Evolutionary conservation across 1,140 invertebrate genomes (phyloP).

Genomic region (Drosophila malerkotliana): DNA sequence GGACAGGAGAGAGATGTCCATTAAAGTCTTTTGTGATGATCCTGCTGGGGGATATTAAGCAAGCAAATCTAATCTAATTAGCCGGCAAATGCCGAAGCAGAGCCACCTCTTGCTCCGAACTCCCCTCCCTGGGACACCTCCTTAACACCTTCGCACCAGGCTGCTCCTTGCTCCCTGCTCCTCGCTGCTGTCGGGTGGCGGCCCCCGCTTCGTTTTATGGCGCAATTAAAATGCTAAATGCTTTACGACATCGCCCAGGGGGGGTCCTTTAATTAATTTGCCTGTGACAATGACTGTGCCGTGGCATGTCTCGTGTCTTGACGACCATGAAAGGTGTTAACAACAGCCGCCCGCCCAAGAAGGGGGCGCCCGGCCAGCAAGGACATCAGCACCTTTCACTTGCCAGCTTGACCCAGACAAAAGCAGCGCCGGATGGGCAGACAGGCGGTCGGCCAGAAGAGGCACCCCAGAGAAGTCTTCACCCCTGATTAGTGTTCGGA

Average conservation of each 20-base stretch:
- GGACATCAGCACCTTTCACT: slow-evolving; percentile 47
- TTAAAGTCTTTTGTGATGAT: slow-evolving; percentile 51
- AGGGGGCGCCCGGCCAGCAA: slow-evolving; percentile 15
- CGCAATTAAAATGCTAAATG: slow-evolving; percentile 80
- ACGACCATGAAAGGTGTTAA: slow-evolving; percentile 76
- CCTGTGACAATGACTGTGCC: slow-evolving; percentile 48
- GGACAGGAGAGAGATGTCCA: not conserved
- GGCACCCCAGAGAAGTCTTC: slow-evolving; percentile 32
- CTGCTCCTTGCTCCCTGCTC: not conserved
- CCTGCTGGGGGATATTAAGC: slow-evolving; percentile 27
- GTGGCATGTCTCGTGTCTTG: slow-evolving; percentile 42
- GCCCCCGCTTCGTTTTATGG: slow-evolving; percentile 57
- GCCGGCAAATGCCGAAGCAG: slow-evolving; percentile 61
- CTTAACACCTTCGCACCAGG: slow-evolving; percentile 16
- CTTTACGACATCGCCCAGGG: slow-evolving; percentile 62
- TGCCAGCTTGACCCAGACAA: slow-evolving; percentile 69
- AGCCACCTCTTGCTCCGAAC: slow-evolving; percentile 26
- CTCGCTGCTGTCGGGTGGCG: not conserved
- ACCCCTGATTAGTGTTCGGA: not conserved
- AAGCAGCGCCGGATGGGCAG: slow-evolving; percentile 30
- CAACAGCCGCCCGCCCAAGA: slow-evolving; percentile 50
- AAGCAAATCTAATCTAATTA: slow-evolving; percentile 77
- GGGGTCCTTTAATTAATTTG: slow-evolving; percentile 75
- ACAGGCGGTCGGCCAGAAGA: no score
- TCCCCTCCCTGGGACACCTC: slow-evolving; percentile 9